A percentile compares a stretch with the other conserved stretches of the same genome.
Conservation (phyloP, 2,888 invertebrate species). For the Drosophila subsilvestris region DNA sequence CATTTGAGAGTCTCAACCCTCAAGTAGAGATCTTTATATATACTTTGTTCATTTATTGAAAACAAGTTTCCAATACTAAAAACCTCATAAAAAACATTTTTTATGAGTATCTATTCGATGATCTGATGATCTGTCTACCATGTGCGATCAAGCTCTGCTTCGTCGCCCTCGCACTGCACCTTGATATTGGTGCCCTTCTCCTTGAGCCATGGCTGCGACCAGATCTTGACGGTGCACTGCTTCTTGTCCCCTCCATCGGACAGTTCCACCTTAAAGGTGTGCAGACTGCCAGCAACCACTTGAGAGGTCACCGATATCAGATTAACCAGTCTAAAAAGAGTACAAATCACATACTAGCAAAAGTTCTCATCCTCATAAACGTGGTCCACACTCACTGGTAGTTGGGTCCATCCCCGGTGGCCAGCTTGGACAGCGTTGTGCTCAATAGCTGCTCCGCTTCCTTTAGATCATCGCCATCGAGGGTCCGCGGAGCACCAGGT, state of each 20-base stretch:
- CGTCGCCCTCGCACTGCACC: constrained; percentile 53
- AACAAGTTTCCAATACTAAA: background rate
- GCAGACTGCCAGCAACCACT: constrained; percentile 54
- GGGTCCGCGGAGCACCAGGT: constrained; percentile 33
- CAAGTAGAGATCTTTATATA: background rate
- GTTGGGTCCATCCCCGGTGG: constrained; percentile 54
- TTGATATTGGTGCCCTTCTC: constrained; percentile 56
- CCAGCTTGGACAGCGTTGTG: constrained; percentile 36
- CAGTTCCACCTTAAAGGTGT: constrained; percentile 55
- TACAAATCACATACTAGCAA: background rate
- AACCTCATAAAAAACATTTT: background rate
- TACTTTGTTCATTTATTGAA: background rate
- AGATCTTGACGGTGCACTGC: constrained; percentile 61
- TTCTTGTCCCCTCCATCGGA: constrained; percentile 43
- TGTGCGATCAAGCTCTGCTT: constrained; percentile 49
- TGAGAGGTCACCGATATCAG: constrained; percentile 57
- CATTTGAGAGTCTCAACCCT: background rate
- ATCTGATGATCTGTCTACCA: constrained; percentile 13
- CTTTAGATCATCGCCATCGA: constrained; percentile 41
- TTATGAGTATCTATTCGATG: background rate
- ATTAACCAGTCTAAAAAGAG: constrained; percentile 53
- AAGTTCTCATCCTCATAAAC: no score
- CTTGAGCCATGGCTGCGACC: constrained; percentile 62
- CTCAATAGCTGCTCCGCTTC: constrained; percentile 35
- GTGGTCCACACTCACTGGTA: constrained; percentile 43